Conservation (phyloP, 2,797 vertebrate genomes). For the Aulostomus chinensis region DNA sequence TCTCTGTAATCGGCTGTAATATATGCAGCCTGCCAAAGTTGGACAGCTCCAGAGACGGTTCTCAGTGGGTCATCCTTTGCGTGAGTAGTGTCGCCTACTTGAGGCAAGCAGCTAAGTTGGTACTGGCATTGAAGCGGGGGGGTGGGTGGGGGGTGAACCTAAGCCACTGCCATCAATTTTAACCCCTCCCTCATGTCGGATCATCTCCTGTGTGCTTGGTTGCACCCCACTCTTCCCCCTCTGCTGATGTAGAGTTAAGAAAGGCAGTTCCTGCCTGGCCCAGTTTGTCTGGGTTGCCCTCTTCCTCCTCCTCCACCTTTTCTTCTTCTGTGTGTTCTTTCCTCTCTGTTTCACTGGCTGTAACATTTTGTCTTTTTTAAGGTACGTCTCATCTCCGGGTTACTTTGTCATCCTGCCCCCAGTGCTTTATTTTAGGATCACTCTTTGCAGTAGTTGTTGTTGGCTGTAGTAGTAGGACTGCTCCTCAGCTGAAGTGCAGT, state of each 20-base stretch:
- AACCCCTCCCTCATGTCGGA: slow-evolving; percentile 32
- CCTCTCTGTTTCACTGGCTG: slow-evolving; percentile 17
- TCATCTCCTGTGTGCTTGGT: slow-evolving; percentile 17
- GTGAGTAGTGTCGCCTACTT: slow-evolving; percentile 59
- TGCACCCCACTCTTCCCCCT: slow-evolving; percentile 1
- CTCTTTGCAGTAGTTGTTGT: neutral
- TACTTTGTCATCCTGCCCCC: slow-evolving; percentile 19
- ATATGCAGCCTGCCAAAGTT: slow-evolving; percentile 4
- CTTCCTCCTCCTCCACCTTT: slow-evolving; percentile 32
- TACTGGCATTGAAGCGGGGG: slow-evolving; percentile 25
- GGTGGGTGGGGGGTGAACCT: slow-evolving; percentile 11
- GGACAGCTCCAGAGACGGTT: slow-evolving; percentile 20
- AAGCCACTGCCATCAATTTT: slow-evolving; percentile 31
- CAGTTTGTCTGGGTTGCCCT: slow-evolving; percentile 47
- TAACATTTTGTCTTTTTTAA: slow-evolving; percentile 37
- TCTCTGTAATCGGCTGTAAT: neutral
- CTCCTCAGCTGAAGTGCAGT: neutral
- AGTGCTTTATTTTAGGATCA: slow-evolving; percentile 17
- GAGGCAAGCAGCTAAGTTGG: slow-evolving; percentile 20
- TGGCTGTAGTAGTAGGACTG: neutral
- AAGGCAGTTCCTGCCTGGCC: slow-evolving; percentile 71
- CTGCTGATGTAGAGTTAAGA: slow-evolving; percentile 67
- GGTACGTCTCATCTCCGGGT: slow-evolving; percentile 45
- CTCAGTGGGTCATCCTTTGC: slow-evolving; percentile 27
- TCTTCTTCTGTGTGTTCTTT: slow-evolving; percentile 19